Evolutionary conservation across 2,797 vertebrate genomes (phyloP).

Genomic region (Cuculus canorus): DNA sequence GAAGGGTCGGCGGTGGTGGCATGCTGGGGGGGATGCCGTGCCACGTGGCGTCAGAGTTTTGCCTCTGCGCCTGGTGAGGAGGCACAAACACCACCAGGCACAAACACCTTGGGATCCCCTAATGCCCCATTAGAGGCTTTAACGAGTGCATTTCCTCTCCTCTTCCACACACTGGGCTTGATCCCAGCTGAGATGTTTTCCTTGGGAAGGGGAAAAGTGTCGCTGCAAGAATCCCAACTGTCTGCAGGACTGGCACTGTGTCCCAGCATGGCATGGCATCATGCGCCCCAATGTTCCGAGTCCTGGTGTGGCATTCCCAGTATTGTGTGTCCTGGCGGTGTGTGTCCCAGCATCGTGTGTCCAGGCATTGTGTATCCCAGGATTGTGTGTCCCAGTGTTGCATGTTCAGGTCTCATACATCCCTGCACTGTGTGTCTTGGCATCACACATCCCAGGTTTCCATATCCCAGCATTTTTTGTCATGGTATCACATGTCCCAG

Average conservation of each 20-base stretch:
- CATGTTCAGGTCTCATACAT: rapidly evolving
- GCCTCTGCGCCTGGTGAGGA: background rate
- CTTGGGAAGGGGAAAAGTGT: background rate
- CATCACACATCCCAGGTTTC: too few relatives aligned
- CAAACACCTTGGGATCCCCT: background rate
- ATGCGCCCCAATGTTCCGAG: background rate
- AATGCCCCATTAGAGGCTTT: background rate
- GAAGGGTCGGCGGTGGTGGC: background rate
- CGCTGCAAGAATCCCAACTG: background rate
- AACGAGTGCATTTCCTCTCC: background rate
- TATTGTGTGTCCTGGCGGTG: background rate
- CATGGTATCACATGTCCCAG: background rate
- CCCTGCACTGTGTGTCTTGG: rapidly evolving
- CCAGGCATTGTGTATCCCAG: background rate
- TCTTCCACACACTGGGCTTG: background rate
- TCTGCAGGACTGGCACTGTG: rapidly evolving
- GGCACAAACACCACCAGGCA: background rate
- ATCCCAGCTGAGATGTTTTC: background rate
- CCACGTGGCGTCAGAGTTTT: rapidly evolving
- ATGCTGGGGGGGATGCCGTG: background rate
- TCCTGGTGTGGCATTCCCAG: background rate
- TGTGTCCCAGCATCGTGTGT: rapidly evolving
- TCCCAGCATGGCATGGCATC: background rate
- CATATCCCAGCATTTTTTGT: background rate
- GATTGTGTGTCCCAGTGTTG: rapidly evolving